Conservation (phyloP, 37 sponge, comb jelly and placozoan genomes). For the Cliona cf. orientalis region DNA sequence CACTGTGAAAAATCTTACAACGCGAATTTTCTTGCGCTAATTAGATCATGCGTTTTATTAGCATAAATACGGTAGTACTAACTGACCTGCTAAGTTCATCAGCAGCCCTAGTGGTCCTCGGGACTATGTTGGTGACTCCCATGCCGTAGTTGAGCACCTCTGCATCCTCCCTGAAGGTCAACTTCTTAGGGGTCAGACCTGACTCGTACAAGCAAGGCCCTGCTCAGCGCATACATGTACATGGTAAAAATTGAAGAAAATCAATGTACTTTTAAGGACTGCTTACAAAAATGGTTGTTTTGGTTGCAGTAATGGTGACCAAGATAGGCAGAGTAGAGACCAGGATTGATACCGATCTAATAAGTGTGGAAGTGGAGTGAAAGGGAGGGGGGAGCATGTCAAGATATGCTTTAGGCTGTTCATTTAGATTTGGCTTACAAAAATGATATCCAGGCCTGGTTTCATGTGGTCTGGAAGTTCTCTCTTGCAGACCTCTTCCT, state of each 20-base stretch:
- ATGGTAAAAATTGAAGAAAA: neutral
- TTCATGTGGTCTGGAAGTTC: constrained; percentile 84
- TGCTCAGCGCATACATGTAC: constrained; percentile 1
- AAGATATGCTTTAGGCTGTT: neutral
- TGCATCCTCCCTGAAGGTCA: constrained; percentile 84
- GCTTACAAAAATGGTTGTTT: constrained; percentile 94
- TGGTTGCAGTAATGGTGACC: constrained; percentile 94
- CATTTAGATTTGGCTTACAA: constrained; percentile 56
- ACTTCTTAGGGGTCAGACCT: constrained; percentile 73
- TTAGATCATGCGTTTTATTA: too few species aligned
- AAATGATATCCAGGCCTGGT: constrained; percentile 80
- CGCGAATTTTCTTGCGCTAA: too few species aligned
- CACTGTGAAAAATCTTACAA: too few species aligned
- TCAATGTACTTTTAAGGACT: neutral
- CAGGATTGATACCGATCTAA: constrained; percentile 95
- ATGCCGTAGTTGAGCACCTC: constrained; percentile 80
- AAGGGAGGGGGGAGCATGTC: neutral
- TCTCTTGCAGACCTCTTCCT: constrained; percentile 78
- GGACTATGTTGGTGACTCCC: constrained; percentile 94
- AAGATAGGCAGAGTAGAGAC: constrained; percentile 86
- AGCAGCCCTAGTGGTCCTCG: constrained; percentile 79
- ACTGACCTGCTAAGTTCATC: constrained; percentile 82
- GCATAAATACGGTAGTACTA: too few species aligned
- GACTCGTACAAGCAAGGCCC: constrained; percentile 93
- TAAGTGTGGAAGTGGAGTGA: neutral